These are phyloP conservation scores for Cyphomyrus plagiostoma DNA, from an alignment of 2,113 vertebrate species.

Conservation along the genomic window DNA sequence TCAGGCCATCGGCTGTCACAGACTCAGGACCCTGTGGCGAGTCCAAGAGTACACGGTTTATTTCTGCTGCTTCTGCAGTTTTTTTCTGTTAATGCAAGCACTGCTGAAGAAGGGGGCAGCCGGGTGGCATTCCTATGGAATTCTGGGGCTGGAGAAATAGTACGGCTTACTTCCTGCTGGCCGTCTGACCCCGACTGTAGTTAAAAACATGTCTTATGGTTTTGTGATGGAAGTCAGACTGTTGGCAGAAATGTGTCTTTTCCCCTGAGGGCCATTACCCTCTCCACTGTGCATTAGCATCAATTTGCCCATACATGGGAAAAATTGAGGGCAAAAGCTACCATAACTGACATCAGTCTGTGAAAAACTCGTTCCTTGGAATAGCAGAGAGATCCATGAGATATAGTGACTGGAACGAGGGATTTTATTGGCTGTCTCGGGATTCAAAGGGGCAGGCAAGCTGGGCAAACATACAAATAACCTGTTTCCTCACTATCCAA, in stretches of 20 bases:
- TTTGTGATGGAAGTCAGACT: neutral
- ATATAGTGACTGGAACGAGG: neutral
- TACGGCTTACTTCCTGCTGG: neutral
- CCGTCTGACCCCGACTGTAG: neutral
- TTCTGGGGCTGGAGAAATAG: neutral
- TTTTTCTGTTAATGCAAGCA: neutral
- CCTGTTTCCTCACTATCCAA: neutral
- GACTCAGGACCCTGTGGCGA: conserved; percentile 18
- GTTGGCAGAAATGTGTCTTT: neutral
- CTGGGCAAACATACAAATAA: neutral
- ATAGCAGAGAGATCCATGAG: neutral
- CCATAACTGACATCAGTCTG: neutral
- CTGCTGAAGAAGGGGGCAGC: neutral
- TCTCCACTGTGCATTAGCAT: conserved; percentile 26
- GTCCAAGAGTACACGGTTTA: conserved; percentile 23
- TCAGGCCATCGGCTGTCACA: conserved; percentile 40
- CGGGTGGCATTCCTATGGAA: neutral
- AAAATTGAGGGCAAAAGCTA: conserved; percentile 33
- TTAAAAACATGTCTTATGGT: neutral
- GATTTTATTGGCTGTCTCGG: neutral
- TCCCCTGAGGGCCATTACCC: conserved; percentile 34
- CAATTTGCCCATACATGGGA: conserved; percentile 20
- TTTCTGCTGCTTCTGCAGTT: conserved; percentile 20
- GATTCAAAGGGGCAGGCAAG: neutral
- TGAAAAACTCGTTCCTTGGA: neutral